Evolutionary conservation across 2,888 invertebrate genomes (phyloP).

Genomic region (Incurvaria masculella): DNA sequence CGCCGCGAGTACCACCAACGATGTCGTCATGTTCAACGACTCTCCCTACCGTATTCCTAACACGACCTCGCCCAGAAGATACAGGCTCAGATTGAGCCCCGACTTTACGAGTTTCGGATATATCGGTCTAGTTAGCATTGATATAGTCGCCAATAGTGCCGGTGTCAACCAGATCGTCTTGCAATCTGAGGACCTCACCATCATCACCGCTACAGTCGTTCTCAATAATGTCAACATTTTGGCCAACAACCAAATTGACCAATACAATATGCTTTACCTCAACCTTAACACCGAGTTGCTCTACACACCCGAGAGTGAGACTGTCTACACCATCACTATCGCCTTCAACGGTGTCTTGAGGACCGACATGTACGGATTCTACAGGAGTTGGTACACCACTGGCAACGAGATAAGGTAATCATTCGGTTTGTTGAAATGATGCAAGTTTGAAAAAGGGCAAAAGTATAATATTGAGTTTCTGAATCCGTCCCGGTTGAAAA

Average conservation of each 20-base stretch:
- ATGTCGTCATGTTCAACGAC: conserved; percentile 15
- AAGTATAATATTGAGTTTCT: no score
- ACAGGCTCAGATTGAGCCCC: conserved; percentile 46
- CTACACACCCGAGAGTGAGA: conserved; percentile 21
- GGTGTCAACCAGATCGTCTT: conserved; percentile 32
- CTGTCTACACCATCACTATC: conserved; percentile 26
- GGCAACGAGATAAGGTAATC: conserved; percentile 25
- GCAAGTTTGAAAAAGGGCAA: no score
- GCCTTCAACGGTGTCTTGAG: conserved; percentile 30
- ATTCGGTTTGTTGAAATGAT: no score
- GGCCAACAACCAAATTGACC: conserved; percentile 17
- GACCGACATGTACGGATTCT: conserved; percentile 44
- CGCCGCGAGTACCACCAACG: no score
- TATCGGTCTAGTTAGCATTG: conserved; percentile 39
- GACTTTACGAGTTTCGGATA: conserved; percentile 24
- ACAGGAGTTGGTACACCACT: conserved; percentile 39
- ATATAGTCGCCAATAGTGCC: conserved; percentile 25
- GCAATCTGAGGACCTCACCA: conserved; percentile 28
- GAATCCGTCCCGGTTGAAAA: no score
- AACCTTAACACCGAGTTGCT: conserved; percentile 19
- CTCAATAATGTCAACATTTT: conserved; percentile 23
- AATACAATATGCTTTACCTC: conserved; percentile 26
- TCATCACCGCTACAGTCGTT: conserved; percentile 33
- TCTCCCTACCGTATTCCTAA: conserved; percentile 47
- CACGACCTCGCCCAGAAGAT: conserved; percentile 48